phyloP scores from a whole-genome alignment of 1,140 invertebrate species.

The Eciton burchellii region DNA sequence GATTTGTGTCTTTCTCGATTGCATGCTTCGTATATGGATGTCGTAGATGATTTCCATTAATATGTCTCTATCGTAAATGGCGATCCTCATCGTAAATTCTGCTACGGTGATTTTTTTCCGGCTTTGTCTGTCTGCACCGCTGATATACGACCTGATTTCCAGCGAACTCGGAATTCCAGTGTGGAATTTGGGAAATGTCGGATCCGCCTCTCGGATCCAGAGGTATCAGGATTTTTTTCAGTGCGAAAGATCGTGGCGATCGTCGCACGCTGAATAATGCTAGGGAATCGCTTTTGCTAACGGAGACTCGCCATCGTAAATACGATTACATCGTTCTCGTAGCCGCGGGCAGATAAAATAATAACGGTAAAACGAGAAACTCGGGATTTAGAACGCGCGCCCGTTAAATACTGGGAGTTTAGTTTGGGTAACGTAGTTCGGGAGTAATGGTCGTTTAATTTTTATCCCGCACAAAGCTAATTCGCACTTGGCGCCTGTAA shows the following conservation, averaged over 20 bases:
- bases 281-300: conserved; percentile 24
- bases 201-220: background rate
- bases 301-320: conserved; percentile 15
- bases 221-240: background rate
- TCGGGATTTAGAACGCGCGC: conserved; percentile 15
- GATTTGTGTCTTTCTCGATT: too few relatives aligned
- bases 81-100: too few relatives aligned
- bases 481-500: conserved; percentile 47
- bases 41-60: too few relatives aligned
- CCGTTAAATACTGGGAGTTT: conserved; percentile 33
- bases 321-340: conserved; percentile 19
- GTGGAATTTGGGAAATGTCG: too few relatives aligned
- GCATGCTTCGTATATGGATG: too few relatives aligned
- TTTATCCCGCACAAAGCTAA: conserved; percentile 42
- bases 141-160: background rate
- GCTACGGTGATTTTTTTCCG: too few relatives aligned
- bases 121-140: too few relatives aligned
- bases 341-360: conserved; percentile 23
- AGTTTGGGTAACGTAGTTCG: conserved; percentile 40
- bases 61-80: too few relatives aligned
- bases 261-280: conserved; percentile 7
- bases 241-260: background rate
- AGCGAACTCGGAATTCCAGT: background rate
- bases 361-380: conserved; percentile 41
- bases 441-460: conserved; percentile 54